These are phyloP conservation scores for Punctoribates punctum DNA, from an alignment of 2,888 invertebrate genomes.

Conservation along the genomic window DNA sequence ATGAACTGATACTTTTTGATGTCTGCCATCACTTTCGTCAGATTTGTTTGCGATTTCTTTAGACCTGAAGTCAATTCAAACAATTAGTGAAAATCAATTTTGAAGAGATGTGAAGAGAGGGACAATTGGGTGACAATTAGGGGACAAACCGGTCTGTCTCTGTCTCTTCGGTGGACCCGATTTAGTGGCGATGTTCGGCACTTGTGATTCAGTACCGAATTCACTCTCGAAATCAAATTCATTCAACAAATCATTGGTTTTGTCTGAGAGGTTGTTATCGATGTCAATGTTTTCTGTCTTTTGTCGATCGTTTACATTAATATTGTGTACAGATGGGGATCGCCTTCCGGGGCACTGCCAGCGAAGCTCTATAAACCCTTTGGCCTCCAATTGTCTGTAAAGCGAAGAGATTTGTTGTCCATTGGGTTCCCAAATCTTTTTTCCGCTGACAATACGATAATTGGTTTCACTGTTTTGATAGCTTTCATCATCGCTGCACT, in stretches of 20 bases:
- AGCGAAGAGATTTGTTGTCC: constrained; percentile 47
- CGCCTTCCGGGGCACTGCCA: constrained; percentile 50
- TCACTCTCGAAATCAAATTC: constrained; percentile 50
- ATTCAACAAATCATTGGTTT: constrained; percentile 46
- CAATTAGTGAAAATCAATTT: not conserved
- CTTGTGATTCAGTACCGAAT: constrained; percentile 41
- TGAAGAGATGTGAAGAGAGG: too few relatives aligned
- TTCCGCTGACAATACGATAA: constrained; percentile 22
- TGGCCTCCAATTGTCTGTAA: constrained; percentile 47
- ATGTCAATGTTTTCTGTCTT: constrained; percentile 38
- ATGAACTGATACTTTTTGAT: constrained; percentile 44
- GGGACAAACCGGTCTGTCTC: not conserved
- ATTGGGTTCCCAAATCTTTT: constrained; percentile 48
- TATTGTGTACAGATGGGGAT: constrained; percentile 48
- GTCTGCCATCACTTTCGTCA: constrained; percentile 43
- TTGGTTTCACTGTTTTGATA: constrained; percentile 27
- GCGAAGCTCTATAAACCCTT: constrained; percentile 47
- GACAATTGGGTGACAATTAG: not conserved
- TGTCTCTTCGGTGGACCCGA: constrained; percentile 35
- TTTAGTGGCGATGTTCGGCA: constrained; percentile 42
- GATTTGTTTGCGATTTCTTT: constrained; percentile 38
- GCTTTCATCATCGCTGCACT: constrained; percentile 44
- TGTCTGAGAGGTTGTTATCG: not conserved
- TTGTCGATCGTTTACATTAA: constrained; percentile 44
- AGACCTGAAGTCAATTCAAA: not conserved